These are phyloP conservation scores for Bos indicus DNA, from an alignment of 2,113 vertebrate species.

Conservation along the genomic window DNA sequence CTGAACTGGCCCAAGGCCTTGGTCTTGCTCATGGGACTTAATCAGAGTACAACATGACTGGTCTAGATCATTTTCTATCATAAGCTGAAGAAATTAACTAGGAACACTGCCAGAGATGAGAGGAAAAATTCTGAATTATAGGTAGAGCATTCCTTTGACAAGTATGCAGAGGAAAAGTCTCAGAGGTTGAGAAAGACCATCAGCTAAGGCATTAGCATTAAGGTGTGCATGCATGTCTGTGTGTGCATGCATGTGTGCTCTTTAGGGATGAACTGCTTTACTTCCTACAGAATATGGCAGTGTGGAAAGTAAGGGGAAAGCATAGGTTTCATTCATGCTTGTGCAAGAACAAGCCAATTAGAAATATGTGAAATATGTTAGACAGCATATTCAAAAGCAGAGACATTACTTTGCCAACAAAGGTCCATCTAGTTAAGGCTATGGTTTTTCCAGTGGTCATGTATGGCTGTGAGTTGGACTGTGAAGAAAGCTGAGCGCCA, in stretches of 20 bases:
- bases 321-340: background rate
- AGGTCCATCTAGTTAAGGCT: too few species aligned
- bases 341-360: background rate
- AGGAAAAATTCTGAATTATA: background rate
- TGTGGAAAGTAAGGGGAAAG: background rate
- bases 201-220: background rate
- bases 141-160: background rate
- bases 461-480: too few species aligned
- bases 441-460: too few species aligned
- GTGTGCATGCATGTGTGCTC: background rate
- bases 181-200: background rate
- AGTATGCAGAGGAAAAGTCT: background rate
- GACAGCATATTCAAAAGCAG: too few species aligned
- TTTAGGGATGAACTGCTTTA: background rate
- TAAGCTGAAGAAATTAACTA: background rate
- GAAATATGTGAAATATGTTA: background rate
- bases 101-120: background rate
- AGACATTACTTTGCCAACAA: too few species aligned
- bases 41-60: background rate
- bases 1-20: background rate
- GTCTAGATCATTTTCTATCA: background rate
- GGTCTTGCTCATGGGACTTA: background rate
- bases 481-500: too few species aligned
- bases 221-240: background rate
- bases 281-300: background rate